phyloP scores from a whole-genome alignment of 2,888 invertebrate species.

The Cosmia trapezina region DNA sequence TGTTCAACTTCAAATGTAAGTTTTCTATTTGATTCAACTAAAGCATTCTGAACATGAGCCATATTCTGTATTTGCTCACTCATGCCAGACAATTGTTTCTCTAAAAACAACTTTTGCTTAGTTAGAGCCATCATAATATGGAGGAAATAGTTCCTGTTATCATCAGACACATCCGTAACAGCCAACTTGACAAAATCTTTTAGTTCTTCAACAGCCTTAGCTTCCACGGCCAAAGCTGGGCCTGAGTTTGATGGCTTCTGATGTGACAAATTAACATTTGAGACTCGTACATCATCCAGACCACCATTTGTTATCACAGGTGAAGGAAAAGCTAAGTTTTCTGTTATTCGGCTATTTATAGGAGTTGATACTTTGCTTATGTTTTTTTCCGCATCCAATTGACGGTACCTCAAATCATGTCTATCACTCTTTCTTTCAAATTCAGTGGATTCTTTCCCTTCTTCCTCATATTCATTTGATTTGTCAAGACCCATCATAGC shows the following conservation, averaged over 20 bases:
- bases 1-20: constrained; percentile 86
- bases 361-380: constrained; percentile 86
- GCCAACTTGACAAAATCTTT: constrained; percentile 85
- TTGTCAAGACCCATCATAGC: constrained; percentile 86
- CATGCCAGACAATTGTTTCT: constrained; percentile 82
- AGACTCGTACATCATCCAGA: constrained; percentile 73
- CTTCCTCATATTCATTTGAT: constrained; percentile 79
- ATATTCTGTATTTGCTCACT: constrained; percentile 80
- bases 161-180: constrained; percentile 83
- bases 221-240: constrained; percentile 67
- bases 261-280: constrained; percentile 71
- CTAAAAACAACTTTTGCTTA: constrained; percentile 86
- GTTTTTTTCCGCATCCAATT: constrained; percentile 80
- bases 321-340: constrained; percentile 78
- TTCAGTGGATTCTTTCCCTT: constrained; percentile 75
- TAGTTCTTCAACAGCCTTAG: constrained; percentile 79
- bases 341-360: constrained; percentile 74
- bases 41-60: constrained; percentile 81
- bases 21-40: constrained; percentile 88
- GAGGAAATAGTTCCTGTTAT: constrained; percentile 85
- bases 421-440: constrained; percentile 78
- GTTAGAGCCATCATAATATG: constrained; percentile 88
- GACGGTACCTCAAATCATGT: constrained; percentile 74
- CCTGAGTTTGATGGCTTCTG: constrained; percentile 68
- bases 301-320: constrained; percentile 78